These are phyloP conservation scores for Serilophus lunatus DNA, from an alignment of 2,113 vertebrate species.

Conservation along the genomic window DNA sequence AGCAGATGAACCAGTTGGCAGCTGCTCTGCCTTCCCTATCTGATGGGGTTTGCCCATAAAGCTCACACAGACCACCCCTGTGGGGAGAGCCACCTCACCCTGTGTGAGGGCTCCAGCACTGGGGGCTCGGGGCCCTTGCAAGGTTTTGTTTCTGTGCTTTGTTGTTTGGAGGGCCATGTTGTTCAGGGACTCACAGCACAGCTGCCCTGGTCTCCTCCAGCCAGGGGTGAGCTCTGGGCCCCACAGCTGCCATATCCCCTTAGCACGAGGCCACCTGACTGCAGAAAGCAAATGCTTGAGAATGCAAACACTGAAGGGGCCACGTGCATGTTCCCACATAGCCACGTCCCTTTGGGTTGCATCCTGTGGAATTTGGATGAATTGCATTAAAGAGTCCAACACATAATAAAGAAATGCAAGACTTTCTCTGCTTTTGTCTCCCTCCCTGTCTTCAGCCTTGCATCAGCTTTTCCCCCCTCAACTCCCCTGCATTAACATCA, in stretches of 20 bases:
- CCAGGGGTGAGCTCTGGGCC: not conserved
- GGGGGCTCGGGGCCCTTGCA: no score
- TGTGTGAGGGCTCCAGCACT: not conserved
- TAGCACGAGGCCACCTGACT: not conserved
- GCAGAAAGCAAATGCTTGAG: not conserved
- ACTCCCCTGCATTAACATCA: not conserved
- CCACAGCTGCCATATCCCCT: not conserved
- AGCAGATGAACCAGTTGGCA: not conserved
- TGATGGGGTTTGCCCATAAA: not conserved
- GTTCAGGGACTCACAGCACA: not conserved
- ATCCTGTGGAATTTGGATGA: not conserved
- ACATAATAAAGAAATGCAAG: not conserved
- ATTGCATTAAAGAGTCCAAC: not conserved
- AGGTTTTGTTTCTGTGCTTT: not conserved
- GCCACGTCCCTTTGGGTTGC: fast-evolving
- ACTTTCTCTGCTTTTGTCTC: not conserved
- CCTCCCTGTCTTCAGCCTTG: not conserved
- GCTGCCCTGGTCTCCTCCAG: not conserved
- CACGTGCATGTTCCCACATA: fast-evolving
- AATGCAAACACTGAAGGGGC: not conserved
- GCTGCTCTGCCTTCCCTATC: not conserved
- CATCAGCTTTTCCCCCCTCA: not conserved
- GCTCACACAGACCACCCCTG: not conserved
- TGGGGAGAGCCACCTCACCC: not conserved
- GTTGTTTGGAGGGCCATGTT: not conserved